Evolutionary conservation across 2,888 invertebrate species (phyloP).

Genomic region (Thymelicus sylvestris): DNA sequence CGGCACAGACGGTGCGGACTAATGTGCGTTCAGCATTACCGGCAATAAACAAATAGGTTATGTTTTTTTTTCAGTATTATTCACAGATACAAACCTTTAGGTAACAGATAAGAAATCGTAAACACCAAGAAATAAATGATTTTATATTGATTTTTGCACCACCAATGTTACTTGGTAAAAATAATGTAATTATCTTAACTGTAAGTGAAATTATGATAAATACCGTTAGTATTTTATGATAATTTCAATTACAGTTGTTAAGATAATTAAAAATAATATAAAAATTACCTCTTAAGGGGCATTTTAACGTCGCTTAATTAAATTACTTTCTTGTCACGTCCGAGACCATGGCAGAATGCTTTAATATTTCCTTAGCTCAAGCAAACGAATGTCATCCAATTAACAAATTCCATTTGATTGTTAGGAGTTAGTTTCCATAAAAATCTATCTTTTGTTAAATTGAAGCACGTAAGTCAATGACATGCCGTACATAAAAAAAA

Average conservation of each 20-base stretch:
- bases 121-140: too few species aligned
- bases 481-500: too few species aligned
- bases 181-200: not conserved
- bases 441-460: too few species aligned
- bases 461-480: too few species aligned
- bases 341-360: not conserved
- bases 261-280: not conserved
- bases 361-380: not conserved
- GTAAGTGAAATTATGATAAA: not conserved
- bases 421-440: too few species aligned
- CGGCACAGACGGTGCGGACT: too few species aligned
- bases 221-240: not conserved
- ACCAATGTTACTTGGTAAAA: not conserved
- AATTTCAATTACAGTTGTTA: not conserved
- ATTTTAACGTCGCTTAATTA: slow-evolving; percentile 24
- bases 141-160: not conserved
- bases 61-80: too few species aligned
- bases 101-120: too few species aligned
- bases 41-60: too few species aligned
- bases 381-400: not conserved
- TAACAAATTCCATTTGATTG: not conserved
- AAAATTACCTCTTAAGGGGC: slow-evolving; percentile 13
- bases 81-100: too few species aligned
- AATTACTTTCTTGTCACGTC: slow-evolving; percentile 31
- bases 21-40: too few species aligned